Percentiles rank a stretch among this genome's conserved stretches.
Conservation (phyloP, 2,797 vertebrate genomes). For the Lates japonicus region DNA sequence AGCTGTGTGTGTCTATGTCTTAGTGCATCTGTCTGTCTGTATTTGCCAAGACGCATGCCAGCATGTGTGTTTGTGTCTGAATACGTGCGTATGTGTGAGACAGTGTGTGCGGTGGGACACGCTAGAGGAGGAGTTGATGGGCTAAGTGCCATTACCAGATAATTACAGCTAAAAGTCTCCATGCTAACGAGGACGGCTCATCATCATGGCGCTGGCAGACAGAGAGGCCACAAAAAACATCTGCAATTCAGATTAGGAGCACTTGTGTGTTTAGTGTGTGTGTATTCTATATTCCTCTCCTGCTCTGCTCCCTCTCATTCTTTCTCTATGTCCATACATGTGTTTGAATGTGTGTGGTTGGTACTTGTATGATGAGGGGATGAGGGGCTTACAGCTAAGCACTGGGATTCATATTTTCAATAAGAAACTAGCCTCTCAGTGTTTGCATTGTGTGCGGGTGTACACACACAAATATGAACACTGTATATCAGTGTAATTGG, state of each 20-base stretch:
- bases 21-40: conserved; percentile 20
- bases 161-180: conserved; percentile 79
- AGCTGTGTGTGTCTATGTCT: conserved; percentile 31
- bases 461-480: conserved; percentile 22
- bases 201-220: conserved; percentile 65
- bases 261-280: conserved; percentile 23
- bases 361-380: conserved; percentile 26
- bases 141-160: conserved; percentile 79
- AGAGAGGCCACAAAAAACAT: conserved; percentile 64
- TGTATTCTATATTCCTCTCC: conserved; percentile 11
- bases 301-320: conserved; percentile 3
- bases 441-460: conserved; percentile 7
- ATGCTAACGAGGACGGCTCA: conserved; percentile 72
- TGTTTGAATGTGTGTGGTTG: conserved; percentile 7
- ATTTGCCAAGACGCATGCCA: conserved; percentile 4
- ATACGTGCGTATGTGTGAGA: background rate
- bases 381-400: conserved; percentile 28
- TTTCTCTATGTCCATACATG: background rate
- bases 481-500: conserved; percentile 67
- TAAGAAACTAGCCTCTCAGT: conserved; percentile 26
- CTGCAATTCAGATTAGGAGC: conserved; percentile 73
- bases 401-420: conserved; percentile 29
- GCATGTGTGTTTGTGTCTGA: background rate
- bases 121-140: conserved; percentile 72
- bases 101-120: conserved; percentile 47